Percentiles rank a stretch among this genome's conserved stretches.
These are phyloP conservation scores for Drosophila bifasciata DNA, from an alignment of 1,140 invertebrate species.

Conservation along the genomic window DNA sequence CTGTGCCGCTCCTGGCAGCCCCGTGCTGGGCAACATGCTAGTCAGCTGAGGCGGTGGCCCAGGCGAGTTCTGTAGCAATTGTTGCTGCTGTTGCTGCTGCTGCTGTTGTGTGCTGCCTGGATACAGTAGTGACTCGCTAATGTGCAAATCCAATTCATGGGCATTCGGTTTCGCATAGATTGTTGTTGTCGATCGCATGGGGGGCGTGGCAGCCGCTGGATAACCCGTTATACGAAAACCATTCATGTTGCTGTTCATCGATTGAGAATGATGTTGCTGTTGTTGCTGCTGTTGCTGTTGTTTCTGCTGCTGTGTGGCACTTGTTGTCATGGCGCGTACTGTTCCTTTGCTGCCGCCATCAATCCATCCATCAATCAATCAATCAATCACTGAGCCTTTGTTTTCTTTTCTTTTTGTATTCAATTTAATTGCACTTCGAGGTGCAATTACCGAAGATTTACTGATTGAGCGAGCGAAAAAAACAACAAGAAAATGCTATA, in stretches of 20 bases:
- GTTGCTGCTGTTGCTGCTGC: constrained; percentile 44
- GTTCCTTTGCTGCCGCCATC: constrained; percentile 32
- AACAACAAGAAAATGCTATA: no score
- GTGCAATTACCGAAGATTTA: constrained; percentile 55
- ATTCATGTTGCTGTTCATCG: constrained; percentile 62
- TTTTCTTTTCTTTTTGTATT: constrained; percentile 19
- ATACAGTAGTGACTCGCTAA: constrained; percentile 71
- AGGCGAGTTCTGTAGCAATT: constrained; percentile 58
- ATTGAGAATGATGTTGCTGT: constrained; percentile 24
- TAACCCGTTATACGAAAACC: constrained; percentile 81
- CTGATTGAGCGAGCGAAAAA: not conserved
- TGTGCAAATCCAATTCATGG: constrained; percentile 72
- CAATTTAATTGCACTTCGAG: constrained; percentile 44
- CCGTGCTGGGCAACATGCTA: constrained; percentile 61
- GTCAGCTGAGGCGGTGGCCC: constrained; percentile 74
- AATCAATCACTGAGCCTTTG: constrained; percentile 49
- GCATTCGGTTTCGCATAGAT: constrained; percentile 64
- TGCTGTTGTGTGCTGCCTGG: constrained; percentile 62
- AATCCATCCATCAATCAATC: constrained; percentile 55
- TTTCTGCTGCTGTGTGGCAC: constrained; percentile 56
- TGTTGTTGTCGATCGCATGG: constrained; percentile 50
- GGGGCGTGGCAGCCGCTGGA: constrained; percentile 71
- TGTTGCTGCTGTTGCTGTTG: constrained; percentile 40
- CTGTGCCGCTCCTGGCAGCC: constrained; percentile 65
- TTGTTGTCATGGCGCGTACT: constrained; percentile 65